Evolutionary conservation across 2,113 vertebrate genomes (phyloP).

Genomic region (Tragelaphus strepsiceros): DNA sequence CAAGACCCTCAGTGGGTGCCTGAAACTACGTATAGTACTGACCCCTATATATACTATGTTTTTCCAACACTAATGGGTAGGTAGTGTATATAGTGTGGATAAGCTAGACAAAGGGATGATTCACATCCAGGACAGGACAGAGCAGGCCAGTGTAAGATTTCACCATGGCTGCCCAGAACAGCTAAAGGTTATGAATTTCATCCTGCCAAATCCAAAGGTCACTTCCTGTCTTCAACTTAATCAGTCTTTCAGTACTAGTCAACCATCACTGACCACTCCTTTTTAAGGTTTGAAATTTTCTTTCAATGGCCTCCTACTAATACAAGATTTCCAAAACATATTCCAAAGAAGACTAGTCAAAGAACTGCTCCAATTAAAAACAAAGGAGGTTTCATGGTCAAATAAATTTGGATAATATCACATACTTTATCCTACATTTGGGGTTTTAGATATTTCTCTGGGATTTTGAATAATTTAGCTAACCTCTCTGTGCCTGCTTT

Average conservation of each 20-base stretch:
- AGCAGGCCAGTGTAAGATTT: not conserved
- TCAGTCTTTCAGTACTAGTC: not conserved
- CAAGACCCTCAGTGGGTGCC: not conserved
- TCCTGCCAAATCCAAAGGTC: not conserved
- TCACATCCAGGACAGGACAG: not conserved
- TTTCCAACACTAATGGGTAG: not conserved
- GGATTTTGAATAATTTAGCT: not conserved
- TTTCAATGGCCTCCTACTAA: not conserved
- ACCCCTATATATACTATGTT: not conserved
- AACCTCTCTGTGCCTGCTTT: not conserved
- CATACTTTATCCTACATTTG: not conserved
- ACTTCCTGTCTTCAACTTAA: not conserved
- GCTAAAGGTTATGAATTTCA: not conserved
- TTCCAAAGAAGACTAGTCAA: not conserved
- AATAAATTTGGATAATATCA: not conserved
- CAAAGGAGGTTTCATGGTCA: not conserved
- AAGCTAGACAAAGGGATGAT: not conserved
- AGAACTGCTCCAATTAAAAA: not conserved
- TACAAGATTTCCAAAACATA: not conserved
- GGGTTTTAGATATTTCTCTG: not conserved
- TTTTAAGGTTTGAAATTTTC: not conserved
- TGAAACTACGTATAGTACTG: not conserved
- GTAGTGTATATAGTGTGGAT: not conserved
- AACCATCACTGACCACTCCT: not conserved
- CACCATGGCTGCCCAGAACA: not conserved